These are phyloP conservation scores for Hoplias malabaricus DNA, from an alignment of 2,113 vertebrate genomes.

Conservation along the genomic window DNA sequence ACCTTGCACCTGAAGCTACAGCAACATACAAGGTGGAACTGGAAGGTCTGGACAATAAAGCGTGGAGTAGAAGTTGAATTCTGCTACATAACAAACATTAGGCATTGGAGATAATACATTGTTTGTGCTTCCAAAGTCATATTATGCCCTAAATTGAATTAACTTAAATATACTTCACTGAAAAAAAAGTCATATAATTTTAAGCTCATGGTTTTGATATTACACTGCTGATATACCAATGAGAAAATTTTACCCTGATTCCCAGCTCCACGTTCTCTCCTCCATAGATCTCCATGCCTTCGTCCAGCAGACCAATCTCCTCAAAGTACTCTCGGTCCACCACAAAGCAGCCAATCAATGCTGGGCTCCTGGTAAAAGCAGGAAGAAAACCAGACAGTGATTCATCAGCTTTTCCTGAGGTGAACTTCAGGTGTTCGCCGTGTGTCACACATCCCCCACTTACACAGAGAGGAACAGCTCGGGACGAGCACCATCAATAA, in stretches of 20 bases:
- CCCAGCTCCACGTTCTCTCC: conserved; percentile 98
- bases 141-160: no score
- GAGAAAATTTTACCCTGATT: conserved; percentile 81
- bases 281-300: conserved; percentile 98
- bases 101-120: no score
- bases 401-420: neutral
- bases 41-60: no score
- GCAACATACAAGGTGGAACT: no score
- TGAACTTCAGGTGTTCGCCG: neutral
- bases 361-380: conserved; percentile 83
- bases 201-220: neutral
- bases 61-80: no score
- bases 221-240: neutral
- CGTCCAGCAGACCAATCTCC: conserved; percentile 95
- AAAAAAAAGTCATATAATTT: no score
- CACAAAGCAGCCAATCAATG: conserved; percentile 97
- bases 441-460: neutral
- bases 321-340: conserved; percentile 95
- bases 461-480: neutral
- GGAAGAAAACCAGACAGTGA: conserved; percentile 17
- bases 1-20: no score
- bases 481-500: neutral
- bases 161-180: no score
- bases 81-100: no score
- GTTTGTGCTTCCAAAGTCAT: no score